These are phyloP conservation scores for Microplitis manilae DNA, from an alignment of 2,888 invertebrate genomes.

Conservation along the genomic window DNA sequence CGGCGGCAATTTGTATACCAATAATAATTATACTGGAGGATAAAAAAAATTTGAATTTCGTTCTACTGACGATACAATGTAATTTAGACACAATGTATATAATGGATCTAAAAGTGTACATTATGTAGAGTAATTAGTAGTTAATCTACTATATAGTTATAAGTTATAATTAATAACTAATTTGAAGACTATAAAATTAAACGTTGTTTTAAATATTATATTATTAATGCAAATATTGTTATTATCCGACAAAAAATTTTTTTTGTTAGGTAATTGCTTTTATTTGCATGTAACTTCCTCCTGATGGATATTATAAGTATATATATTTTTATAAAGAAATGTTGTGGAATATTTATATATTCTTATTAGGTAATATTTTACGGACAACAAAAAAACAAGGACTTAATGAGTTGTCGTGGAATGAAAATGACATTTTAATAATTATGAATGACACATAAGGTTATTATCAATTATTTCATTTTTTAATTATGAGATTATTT, in stretches of 20 bases:
- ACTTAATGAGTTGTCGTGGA: background rate
- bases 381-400: background rate
- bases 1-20: slow-evolving; percentile 37
- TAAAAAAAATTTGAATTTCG: slow-evolving; percentile 46
- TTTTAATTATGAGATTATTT: background rate
- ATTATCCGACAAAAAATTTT: background rate
- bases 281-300: background rate
- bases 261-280: background rate
- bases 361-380: background rate
- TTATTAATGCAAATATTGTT: background rate
- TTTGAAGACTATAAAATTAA: slow-evolving; percentile 1
- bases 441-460: background rate
- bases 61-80: background rate
- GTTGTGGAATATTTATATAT: background rate
- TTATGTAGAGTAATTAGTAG: background rate
- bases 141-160: background rate
- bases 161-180: background rate
- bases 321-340: background rate
- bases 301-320: too few relatives aligned
- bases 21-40: slow-evolving; percentile 50
- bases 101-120: background rate
- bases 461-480: background rate
- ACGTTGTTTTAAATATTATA: background rate
- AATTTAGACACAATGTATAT: background rate
- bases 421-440: background rate